These are phyloP conservation scores for Rhopilema esculentum DNA, from an alignment of 30 jellyfish, hydroid and myxozoan species.

Conservation along the genomic window DNA sequence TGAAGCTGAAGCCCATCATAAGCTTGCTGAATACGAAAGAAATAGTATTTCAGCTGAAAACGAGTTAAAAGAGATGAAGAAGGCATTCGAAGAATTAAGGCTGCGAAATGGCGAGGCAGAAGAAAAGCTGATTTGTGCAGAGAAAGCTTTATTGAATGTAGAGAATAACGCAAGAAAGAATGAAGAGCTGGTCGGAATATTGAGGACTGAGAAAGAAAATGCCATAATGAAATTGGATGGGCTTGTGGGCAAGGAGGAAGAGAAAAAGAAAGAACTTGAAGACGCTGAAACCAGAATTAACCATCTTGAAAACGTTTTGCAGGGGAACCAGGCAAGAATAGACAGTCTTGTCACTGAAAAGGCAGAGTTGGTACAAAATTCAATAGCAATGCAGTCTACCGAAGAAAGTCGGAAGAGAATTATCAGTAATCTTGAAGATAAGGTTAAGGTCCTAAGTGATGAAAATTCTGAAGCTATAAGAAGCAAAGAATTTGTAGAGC, in stretches of 20 bases:
- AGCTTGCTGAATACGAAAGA: slow-evolving; percentile 13
- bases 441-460: background rate
- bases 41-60: slow-evolving; percentile 1
- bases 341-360: slow-evolving; percentile 10
- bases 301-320: slow-evolving; percentile 7
- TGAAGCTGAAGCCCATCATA: background rate
- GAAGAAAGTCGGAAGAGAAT: background rate
- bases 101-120: background rate
- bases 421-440: background rate
- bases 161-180: background rate
- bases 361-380: slow-evolving; percentile 5
- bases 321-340: background rate
- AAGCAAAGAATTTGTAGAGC: background rate
- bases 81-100: background rate
- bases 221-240: slow-evolving; percentile 48
- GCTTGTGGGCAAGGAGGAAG: slow-evolving; percentile 9
- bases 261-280: slow-evolving; percentile 7
- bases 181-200: background rate
- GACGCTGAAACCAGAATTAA: slow-evolving; percentile 4
- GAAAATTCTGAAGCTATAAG: background rate
- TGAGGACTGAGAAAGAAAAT: slow-evolving; percentile 32
- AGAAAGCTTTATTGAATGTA: slow-evolving; percentile 15
- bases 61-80: slow-evolving; percentile 15
- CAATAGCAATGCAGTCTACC: background rate
- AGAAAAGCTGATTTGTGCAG: background rate